Conservation (phyloP, 2,888 invertebrate species). For the Lasioglossum leucozonium region DNA sequence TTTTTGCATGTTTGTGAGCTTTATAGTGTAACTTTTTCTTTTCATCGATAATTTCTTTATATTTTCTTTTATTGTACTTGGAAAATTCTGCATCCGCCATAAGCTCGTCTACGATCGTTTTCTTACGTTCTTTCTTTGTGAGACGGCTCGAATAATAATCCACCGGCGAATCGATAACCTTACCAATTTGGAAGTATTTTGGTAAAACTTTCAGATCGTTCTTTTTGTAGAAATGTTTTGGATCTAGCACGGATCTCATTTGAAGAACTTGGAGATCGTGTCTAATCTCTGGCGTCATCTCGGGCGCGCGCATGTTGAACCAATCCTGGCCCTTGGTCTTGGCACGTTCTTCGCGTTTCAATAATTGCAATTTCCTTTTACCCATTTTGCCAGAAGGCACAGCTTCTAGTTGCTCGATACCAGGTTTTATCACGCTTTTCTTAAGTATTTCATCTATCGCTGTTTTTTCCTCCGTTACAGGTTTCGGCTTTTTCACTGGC, state of each 20-base stretch:
- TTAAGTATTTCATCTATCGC: constrained; percentile 86
- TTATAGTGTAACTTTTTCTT: constrained; percentile 89
- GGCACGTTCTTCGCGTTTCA: constrained; percentile 89
- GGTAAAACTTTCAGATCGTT: constrained; percentile 94
- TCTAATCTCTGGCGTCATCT: constrained; percentile 94
- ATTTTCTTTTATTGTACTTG: constrained; percentile 92
- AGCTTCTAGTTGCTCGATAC: constrained; percentile 88
- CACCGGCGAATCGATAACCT: constrained; percentile 92
- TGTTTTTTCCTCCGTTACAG: constrained; percentile 82
- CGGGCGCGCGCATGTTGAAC: constrained; percentile 95
- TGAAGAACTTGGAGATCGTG: constrained; percentile 95
- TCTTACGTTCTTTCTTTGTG: constrained; percentile 94
- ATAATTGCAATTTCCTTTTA: constrained; percentile 86
- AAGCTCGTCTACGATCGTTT: constrained; percentile 96
- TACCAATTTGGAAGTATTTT: constrained; percentile 95
- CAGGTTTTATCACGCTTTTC: constrained; percentile 88
- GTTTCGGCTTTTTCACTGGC: constrained; percentile 70
- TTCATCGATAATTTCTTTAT: constrained; percentile 90
- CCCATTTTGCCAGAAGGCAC: constrained; percentile 87
- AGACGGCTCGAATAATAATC: constrained; percentile 95
- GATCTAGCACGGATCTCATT: constrained; percentile 96
- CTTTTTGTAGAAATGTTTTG: constrained; percentile 97
- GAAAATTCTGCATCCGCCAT: constrained; percentile 94
- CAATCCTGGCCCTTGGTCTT: constrained; percentile 94
- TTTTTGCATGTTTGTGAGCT: constrained; percentile 88